Evolutionary conservation across 2,888 invertebrate species (phyloP).

Genomic region (Saturnia japonica): DNA sequence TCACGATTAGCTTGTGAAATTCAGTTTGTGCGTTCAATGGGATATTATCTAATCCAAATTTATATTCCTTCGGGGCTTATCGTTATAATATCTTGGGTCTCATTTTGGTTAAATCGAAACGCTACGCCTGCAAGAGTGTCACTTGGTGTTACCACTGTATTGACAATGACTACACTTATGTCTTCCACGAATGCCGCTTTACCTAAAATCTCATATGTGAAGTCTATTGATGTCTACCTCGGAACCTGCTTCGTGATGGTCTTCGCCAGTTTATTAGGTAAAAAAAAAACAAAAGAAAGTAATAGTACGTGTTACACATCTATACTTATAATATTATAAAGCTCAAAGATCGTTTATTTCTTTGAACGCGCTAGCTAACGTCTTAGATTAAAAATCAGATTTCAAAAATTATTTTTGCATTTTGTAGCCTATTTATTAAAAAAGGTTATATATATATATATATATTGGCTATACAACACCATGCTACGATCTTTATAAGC

Average conservation of each 20-base stretch:
- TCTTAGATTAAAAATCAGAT: no score
- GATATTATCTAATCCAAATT: conserved; percentile 99
- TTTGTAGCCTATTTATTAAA: no score
- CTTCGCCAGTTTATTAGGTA: conserved; percentile 97
- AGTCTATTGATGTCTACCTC: conserved; percentile 98
- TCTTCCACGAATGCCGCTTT: conserved; percentile 97
- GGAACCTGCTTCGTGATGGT: conserved; percentile 99
- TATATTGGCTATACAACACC: no score
- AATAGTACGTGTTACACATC: not conserved
- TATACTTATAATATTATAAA: no score
- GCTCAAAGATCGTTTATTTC: no score
- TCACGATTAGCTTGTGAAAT: conserved; percentile 97
- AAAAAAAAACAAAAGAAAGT: conserved; percentile 16
- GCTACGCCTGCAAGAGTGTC: conserved; percentile 97
- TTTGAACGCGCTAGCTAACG: no score
- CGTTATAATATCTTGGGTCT: conserved; percentile 98
- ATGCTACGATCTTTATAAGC: no score
- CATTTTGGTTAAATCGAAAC: conserved; percentile 97
- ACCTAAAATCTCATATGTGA: conserved; percentile 99
- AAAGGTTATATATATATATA: no score
- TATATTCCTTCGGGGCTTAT: conserved; percentile 98
- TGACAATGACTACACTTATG: conserved; percentile 99
- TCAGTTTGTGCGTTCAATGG: conserved; percentile 98
- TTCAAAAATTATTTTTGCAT: no score
- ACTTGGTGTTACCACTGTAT: conserved; percentile 96